Conservation (phyloP, 2,888 invertebrate genomes). For the Pseudococcus longispinus region DNA sequence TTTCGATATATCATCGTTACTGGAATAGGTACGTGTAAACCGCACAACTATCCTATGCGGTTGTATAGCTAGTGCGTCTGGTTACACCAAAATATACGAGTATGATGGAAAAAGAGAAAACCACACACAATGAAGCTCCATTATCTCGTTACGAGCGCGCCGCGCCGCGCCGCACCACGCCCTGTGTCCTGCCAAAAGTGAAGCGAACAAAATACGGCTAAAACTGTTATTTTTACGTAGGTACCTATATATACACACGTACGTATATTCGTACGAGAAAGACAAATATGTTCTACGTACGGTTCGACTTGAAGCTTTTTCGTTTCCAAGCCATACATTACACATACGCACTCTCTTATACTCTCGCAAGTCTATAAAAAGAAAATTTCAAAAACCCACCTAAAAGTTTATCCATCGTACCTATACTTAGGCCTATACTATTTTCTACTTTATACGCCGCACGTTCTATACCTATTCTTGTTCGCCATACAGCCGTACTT, state of each 20-base stretch:
- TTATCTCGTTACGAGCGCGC: not conserved
- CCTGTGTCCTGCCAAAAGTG: too few relatives aligned
- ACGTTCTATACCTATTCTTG: too few relatives aligned
- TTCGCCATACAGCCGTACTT: too few relatives aligned
- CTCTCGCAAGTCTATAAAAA: too few relatives aligned
- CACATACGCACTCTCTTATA: not conserved
- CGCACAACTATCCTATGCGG: not conserved
- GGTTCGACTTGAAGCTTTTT: not conserved
- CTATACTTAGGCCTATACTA: too few relatives aligned
- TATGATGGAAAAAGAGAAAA: not conserved
- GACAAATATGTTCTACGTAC: not conserved
- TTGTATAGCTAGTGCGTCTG: not conserved
- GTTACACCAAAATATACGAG: not conserved
- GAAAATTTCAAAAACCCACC: too few relatives aligned
- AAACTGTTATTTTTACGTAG: not conserved
- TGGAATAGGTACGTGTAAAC: not conserved
- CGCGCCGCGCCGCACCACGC: too few relatives aligned
- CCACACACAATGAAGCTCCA: not conserved
- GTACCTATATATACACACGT: too few relatives aligned
- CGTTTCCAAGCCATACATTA: not conserved
- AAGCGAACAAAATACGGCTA: too few relatives aligned
- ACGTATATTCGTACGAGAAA: not conserved
- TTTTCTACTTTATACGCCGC: too few relatives aligned
- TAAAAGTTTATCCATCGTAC: too few relatives aligned
- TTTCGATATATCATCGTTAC: slow-evolving; percentile 9